These are phyloP conservation scores for Pelochelys cantorii DNA, from an alignment of 2,797 vertebrate species.

Conservation along the genomic window DNA sequence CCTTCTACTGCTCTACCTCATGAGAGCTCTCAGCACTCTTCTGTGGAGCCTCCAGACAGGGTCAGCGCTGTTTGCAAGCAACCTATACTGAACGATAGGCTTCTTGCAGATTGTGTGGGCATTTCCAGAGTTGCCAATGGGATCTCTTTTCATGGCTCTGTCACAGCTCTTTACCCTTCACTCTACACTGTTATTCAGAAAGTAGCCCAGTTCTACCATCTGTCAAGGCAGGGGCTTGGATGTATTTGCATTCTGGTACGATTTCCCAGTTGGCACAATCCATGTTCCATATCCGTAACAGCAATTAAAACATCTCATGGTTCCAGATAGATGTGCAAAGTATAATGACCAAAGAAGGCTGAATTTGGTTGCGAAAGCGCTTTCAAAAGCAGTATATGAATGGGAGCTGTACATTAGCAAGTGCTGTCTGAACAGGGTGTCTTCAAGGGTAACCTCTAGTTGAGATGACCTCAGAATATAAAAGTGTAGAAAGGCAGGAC, in stretches of 20 bases:
- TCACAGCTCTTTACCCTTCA: not conserved
- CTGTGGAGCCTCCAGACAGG: not conserved
- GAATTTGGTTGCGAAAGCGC: not conserved
- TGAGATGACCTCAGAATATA: rapidly evolving
- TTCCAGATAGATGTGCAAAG: rapidly evolving
- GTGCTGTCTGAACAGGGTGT: not conserved
- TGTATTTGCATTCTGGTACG: not conserved
- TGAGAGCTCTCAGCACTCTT: not conserved
- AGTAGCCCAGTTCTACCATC: not conserved
- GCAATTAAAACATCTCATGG: not conserved
- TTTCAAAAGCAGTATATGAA: not conserved
- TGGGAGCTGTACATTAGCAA: not conserved
- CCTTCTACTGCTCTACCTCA: not conserved
- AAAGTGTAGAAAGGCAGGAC: rapidly evolving
- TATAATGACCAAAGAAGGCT: not conserved
- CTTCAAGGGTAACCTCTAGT: not conserved
- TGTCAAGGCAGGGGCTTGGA: not conserved
- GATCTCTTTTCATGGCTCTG: not conserved
- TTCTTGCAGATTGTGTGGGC: not conserved
- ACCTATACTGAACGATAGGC: not conserved
- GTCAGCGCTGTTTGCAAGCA: not conserved
- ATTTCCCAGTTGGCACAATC: not conserved
- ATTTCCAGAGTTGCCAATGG: not conserved
- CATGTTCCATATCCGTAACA: not conserved
- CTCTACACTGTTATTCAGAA: not conserved